Percentiles rank a stretch among this genome's conserved stretches.
Conservation (phyloP, 1,140 invertebrate species). For the Aphelenchoides fujianensis region DNA sequence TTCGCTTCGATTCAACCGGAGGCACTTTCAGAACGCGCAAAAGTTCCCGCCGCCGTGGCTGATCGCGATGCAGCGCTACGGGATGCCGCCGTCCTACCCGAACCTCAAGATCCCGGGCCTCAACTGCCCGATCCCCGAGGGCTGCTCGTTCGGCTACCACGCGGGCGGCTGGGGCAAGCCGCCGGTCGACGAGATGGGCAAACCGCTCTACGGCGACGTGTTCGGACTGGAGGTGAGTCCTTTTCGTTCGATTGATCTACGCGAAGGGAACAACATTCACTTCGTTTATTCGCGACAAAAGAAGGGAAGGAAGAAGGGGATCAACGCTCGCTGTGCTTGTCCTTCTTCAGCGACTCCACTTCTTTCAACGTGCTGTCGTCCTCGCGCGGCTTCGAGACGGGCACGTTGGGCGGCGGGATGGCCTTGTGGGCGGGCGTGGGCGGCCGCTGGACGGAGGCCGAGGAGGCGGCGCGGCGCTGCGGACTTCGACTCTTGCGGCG, state of each 20-base stretch:
- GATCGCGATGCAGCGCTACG: slow-evolving; percentile 98
- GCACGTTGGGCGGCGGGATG: slow-evolving; percentile 17
- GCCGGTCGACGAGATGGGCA: slow-evolving; percentile 96
- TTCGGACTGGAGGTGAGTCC: slow-evolving; percentile 71
- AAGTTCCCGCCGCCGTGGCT: slow-evolving; percentile 90
- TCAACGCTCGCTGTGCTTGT: neutral
- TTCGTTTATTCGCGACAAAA: neutral
- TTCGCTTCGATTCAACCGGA: neutral
- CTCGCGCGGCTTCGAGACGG: neutral
- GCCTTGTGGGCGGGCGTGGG: slow-evolving; percentile 8
- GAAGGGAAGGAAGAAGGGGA: neutral
- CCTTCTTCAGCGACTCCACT: slow-evolving; percentile 19
- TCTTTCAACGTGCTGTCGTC: slow-evolving; percentile 20
- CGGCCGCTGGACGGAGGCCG: neutral
- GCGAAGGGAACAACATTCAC: neutral
- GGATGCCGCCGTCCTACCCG: slow-evolving; percentile 96
- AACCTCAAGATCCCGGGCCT: slow-evolving; percentile 92
- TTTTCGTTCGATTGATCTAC: neutral
- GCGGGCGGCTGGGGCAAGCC: slow-evolving; percentile 72
- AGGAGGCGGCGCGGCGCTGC: neutral
- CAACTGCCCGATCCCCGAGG: slow-evolving; percentile 89
- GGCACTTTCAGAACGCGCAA: slow-evolving; percentile 54
- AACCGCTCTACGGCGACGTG: slow-evolving; percentile 96
- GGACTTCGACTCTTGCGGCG: neutral
- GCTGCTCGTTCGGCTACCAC: slow-evolving; percentile 96